Evolutionary conservation across 2,888 invertebrate genomes (phyloP).

Genomic region (Orthonychiurus folsomi): DNA sequence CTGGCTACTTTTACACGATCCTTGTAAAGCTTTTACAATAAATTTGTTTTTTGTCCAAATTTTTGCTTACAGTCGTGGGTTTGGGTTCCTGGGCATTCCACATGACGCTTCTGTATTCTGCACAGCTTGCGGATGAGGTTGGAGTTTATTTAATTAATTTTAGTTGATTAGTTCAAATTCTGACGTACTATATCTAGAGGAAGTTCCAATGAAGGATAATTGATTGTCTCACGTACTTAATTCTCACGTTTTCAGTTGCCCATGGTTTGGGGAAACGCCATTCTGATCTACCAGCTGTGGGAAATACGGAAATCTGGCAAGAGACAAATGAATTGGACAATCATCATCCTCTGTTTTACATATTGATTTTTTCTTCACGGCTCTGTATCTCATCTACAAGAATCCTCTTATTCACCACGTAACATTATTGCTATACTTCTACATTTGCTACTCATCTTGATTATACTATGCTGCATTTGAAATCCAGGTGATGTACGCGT

Average conservation of each 20-base stretch:
- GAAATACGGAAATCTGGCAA: constrained; percentile 40
- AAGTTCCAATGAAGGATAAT: constrained; percentile 42
- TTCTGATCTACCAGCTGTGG: constrained; percentile 45
- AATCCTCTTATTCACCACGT: constrained; percentile 39
- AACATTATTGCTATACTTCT: no score
- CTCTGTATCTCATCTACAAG: constrained; percentile 36
- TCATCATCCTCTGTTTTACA: constrained; percentile 29
- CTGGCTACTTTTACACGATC: neutral
- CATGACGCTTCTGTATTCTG: constrained; percentile 42
- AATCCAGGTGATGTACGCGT: constrained; percentile 44
- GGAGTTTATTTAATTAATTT: no score
- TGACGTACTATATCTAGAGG: no score
- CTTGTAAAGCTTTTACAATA: neutral
- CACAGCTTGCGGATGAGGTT: constrained; percentile 47
- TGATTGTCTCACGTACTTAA: constrained; percentile 8
- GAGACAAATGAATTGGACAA: constrained; percentile 29
- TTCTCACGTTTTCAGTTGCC: no score
- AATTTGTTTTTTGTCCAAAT: neutral
- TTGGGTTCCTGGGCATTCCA: constrained; percentile 47
- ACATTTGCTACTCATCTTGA: neutral
- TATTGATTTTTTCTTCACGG: constrained; percentile 38
- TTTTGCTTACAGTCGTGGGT: constrained; percentile 44
- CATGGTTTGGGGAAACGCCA: constrained; percentile 41
- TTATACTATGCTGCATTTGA: neutral
- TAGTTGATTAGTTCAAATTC: no score